Conservation (phyloP, 1,140 invertebrate genomes). For the Diploscapter pachys region DNA sequence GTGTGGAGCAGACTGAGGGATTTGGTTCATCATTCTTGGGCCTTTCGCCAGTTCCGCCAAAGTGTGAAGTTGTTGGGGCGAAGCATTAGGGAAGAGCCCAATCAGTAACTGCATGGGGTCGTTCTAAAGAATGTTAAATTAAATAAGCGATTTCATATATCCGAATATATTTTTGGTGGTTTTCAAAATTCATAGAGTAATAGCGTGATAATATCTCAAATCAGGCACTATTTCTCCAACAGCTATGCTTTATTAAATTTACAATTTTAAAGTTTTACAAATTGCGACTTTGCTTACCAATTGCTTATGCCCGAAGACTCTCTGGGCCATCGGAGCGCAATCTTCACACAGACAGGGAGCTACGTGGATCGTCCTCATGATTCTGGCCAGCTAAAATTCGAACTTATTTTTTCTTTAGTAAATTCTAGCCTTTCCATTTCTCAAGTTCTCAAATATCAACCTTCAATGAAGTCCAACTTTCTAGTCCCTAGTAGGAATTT, state of each 20-base stretch:
- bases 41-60: not conserved
- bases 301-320: not conserved
- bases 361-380: slow-evolving; percentile 17
- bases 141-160: too few relatives aligned
- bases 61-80: not conserved
- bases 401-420: not conserved
- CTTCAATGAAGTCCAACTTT: not conserved
- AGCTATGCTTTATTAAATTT: not conserved
- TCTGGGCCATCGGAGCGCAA: not conserved
- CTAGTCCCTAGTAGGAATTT: not conserved
- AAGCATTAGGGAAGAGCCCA: not conserved
- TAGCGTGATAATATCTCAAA: slow-evolving; percentile 6
- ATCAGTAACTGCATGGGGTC: slow-evolving; percentile 1
- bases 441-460: not conserved
- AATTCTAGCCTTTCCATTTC: not conserved
- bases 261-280: not conserved
- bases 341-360: slow-evolving; percentile 1
- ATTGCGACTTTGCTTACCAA: not conserved
- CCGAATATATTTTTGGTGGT: not conserved
- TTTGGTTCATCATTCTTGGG: not conserved
- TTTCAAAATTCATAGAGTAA: slow-evolving; percentile 1
- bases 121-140: not conserved
- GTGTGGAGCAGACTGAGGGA: too few relatives aligned
- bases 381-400: slow-evolving; percentile 19
- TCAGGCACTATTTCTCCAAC: not conserved